Evolutionary conservation across 2,888 invertebrate species (phyloP).

Genomic region (Allygus modestus): DNA sequence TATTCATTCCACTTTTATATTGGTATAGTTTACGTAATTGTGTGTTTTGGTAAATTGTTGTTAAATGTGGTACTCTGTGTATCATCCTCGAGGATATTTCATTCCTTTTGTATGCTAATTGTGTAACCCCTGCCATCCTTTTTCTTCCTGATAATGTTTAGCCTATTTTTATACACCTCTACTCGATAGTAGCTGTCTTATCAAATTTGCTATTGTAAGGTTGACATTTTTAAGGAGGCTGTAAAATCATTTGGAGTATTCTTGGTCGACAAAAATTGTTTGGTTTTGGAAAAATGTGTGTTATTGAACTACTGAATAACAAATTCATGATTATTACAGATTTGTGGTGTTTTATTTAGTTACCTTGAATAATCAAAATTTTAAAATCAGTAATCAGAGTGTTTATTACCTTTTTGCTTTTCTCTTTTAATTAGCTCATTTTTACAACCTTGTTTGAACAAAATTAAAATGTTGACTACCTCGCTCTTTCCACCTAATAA

Average conservation of each 20-base stretch:
- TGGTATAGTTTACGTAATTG: conserved; percentile 5
- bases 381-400: no score
- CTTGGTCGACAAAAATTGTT: conserved; percentile 18
- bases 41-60: conserved; percentile 28
- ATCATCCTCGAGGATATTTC: background rate
- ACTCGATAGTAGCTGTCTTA: conserved; percentile 23
- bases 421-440: no score
- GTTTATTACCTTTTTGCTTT: no score
- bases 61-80: background rate
- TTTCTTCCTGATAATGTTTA: conserved; percentile 30
- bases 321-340: conserved; percentile 45
- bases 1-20: conserved; percentile 3
- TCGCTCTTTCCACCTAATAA: no score
- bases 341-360: background rate
- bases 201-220: conserved; percentile 31
- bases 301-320: conserved; percentile 42
- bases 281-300: conserved; percentile 47
- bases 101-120: conserved; percentile 24
- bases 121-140: conserved; percentile 34
- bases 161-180: conserved; percentile 38
- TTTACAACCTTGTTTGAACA: no score
- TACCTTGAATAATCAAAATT: background rate
- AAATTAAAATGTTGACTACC: no score
- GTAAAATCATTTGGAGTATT: conserved; percentile 15
- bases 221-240: conserved; percentile 1